Evolutionary conservation across 2,888 invertebrate genomes (phyloP), one percentile per base, ranked within the genome.

Genomic region (Drosophila subsilvestris): DNA sequence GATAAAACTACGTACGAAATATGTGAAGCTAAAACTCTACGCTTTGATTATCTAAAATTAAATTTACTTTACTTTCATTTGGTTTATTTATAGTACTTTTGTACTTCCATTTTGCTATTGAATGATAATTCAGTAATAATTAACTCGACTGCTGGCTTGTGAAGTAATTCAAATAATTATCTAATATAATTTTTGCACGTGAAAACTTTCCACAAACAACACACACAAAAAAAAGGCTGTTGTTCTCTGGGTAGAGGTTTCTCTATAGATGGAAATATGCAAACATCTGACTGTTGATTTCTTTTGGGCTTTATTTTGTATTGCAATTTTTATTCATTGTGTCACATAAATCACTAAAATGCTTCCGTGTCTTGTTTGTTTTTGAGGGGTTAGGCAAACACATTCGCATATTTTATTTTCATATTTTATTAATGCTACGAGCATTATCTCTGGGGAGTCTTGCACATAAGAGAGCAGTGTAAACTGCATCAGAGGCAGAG

Each of bases 361-460:
- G 42, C 53, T 65, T 63, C 65, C 65, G 53, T 29, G 47, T 53
- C 53, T 63, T 65, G 20, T 27, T 8, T 43, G 29, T 53, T 25
- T n/a, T 22, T 51, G n/a, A n/a, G n/a, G 56, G 51, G 57, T 32
- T 51, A 9, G 56, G 67, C 50, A 42, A 55, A 66, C 67, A 51
- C 67, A 51, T 42, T 53, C 50, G 29, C 43, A 47, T 27, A 49
- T 45, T 67, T 54, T 22, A 53, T 25, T 25, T 6, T 1, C 25
- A 25, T 25, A 25, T 53, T 32, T 1, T 32, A 5, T 32, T 37
- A 37, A 14, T 37, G 37, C 37, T 37, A 6, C 25, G 6, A 5
- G 25, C 1, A 37, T 37, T n/a, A 14, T 6, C 14, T 37, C 2
- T 14, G 14, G 32, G 37, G 37, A 14, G 37, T n/a, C 37, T 37